Percentiles rank a stretch among this genome's conserved stretches.
phyloP scores from a whole-genome alignment of 2,797 vertebrate species.

The Phalanger gymnotis region DNA sequence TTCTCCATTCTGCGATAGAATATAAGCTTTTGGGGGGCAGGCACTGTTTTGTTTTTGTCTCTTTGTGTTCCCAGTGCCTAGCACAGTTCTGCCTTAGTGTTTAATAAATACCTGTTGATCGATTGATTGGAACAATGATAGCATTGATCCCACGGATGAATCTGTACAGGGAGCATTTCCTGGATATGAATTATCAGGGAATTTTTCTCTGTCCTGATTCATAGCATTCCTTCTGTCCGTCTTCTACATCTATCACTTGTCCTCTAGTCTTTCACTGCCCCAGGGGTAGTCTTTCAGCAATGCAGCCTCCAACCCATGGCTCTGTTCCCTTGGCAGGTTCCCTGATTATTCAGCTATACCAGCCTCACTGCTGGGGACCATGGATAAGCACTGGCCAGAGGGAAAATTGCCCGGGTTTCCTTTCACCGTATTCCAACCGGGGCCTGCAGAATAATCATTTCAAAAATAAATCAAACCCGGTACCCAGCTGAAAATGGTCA shows the following conservation, averaged over 20 bases:
- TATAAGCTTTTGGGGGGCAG: neutral
- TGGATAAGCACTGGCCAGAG: neutral
- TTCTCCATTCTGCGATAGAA: neutral
- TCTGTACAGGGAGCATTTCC: neutral
- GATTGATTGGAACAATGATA: neutral
- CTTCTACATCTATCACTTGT: neutral
- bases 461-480: constrained; percentile 55
- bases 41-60: neutral
- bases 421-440: neutral
- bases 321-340: neutral
- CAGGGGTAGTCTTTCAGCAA: neutral
- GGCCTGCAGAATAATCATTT: constrained; percentile 42
- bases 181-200: neutral
- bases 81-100: neutral
- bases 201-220: neutral
- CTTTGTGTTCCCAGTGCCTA: neutral
- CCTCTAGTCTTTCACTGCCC: neutral
- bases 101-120: neutral
- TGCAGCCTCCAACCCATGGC: neutral
- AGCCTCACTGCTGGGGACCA: constrained; percentile 5
- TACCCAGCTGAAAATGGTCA: constrained; percentile 43
- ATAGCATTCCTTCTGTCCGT: neutral
- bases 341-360: neutral
- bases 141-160: neutral
- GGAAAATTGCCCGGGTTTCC: constrained; percentile 27